Evolutionary conservation across 1,140 invertebrate species (phyloP), one percentile per base, ranked within the genome.

Genomic region (Spodoptera litura): DNA sequence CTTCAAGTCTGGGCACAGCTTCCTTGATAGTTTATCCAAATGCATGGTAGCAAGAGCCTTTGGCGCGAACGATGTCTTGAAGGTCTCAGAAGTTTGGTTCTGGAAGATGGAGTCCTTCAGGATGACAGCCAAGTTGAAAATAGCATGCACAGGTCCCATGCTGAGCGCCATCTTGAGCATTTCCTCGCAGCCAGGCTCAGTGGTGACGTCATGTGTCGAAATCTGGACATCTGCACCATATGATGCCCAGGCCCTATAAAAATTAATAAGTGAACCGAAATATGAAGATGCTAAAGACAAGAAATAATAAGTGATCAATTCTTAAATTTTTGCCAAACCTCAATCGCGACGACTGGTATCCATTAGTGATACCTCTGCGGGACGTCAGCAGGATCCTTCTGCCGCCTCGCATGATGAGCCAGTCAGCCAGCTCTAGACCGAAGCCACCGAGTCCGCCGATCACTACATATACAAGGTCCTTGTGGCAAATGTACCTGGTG

Each of bases 361-460:
- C 97, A 81, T 96, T 97, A 62, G 90, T 95, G 11, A 98, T 91
- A 27, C 98, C 98, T 72, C 95, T 95, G 81, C 98, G 95, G 2
- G 98, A 98, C 0, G 96, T 98, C 0, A 99, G 94, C 2, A 99
- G 94, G 0, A 99, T 82, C 85, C 97, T 97, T 78, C 94, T 96
- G 6, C 97, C 97, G 2, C 98, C 98, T 86, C 98, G 95, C 35
- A 97, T 88, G 13, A 98, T 95, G 76, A 99, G 94, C 98, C 98
- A 99, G 87, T 98, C 96, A 4, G 96, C 96, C 59, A 99, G 88
- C 90, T 99, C 98, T 13, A 99, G 94, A 49, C 98, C 98, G 90
- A 99, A 98, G 2, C 98, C 98, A 38, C 98, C 98, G 0, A 99
- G 94, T 76, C 98, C 98, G 52, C 98, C 96, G 3, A 95, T 93